Evolutionary conservation across 2,797 vertebrate genomes (phyloP), one percentile per base, ranked within the genome.

Genomic region (Schizopygopsis pylzovi): DNA sequence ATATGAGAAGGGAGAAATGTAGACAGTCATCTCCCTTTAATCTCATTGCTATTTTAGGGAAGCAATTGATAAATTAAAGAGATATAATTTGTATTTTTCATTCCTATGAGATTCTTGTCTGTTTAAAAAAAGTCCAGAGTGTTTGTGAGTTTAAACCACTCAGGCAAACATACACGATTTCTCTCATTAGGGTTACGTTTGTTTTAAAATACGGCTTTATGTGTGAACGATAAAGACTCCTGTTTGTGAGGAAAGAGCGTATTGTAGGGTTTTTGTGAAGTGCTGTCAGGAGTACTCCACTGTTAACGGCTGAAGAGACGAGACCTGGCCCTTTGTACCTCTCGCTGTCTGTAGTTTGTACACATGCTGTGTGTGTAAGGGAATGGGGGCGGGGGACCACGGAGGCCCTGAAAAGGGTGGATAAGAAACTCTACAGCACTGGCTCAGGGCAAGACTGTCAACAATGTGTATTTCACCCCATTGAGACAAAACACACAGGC

Each of bases 381-480:
- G 82, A 79, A 89, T 79, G 87, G 88, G 91, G 84, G 87, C 16
- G 85, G 88, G 88, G 90, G 70, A 86, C 65, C 79, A 71, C 12
- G n/a, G 89, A 86, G 89, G 84, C 89, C 88, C 88, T 47, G 85
- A 84, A 90, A 92, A 93, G 92, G 92, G 89, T 89, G 87, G 86
- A 83, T 87, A 90, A 87, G 93, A 91, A 93, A 92, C 92, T 93
- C 91, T 91, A 88, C 91, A 91, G 94, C 91, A 91, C 91, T 90
- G 92, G 91, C 92, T 88, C 47, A 91, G 92, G 94, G 93, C 90
- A 92, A 93, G 92, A 93, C 90, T 91, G 92, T 94, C 92, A 93
- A 94, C 94, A 94, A 95, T 92, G 92, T 91, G 88, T 90, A 90
- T 87, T 93, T 92, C 91, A 80, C 89, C 91, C 92, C 91, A 91